A percentile compares a stretch with the other conserved stretches of the same genome.
Evolutionary conservation across 1,140 invertebrate species (phyloP).

Genomic region (Drosophila baimaii): DNA sequence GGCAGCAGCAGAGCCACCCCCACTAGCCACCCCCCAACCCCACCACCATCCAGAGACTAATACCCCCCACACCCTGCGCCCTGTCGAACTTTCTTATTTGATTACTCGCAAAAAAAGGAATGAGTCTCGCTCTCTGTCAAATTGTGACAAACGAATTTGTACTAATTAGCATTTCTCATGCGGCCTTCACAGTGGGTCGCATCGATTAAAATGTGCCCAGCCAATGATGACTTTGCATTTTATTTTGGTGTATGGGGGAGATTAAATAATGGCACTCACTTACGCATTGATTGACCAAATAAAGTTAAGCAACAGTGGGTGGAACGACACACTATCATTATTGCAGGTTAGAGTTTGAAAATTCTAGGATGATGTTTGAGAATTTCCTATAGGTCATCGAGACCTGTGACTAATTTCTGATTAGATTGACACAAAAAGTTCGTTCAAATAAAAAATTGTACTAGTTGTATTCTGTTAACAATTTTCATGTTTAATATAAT

Average conservation of each 20-base stretch:
- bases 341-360: slow-evolving; percentile 2
- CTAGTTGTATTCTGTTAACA: background rate
- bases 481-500: background rate
- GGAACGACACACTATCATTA: slow-evolving; percentile 1
- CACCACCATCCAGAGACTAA: background rate
- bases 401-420: background rate
- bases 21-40: slow-evolving; percentile 10
- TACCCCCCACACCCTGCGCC: slow-evolving; percentile 10
- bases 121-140: slow-evolving; percentile 47
- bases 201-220: slow-evolving; percentile 28
- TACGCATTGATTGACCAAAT: slow-evolving; percentile 10
- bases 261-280: slow-evolving; percentile 18
- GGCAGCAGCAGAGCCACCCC: slow-evolving; percentile 12
- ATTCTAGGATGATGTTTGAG: slow-evolving; percentile 1
- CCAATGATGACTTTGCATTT: slow-evolving; percentile 28
- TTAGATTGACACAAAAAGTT: background rate
- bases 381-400: background rate
- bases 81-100: slow-evolving; percentile 64
- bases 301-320: slow-evolving; percentile 9
- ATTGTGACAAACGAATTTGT: slow-evolving; percentile 65
- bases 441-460: background rate
- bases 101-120: slow-evolving; percentile 46
- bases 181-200: slow-evolving; percentile 55
- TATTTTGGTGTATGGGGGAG: background rate
- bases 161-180: slow-evolving; percentile 67